These are phyloP conservation scores for Helleia helle DNA, from an alignment of 2,888 invertebrate species.

Conservation along the genomic window DNA sequence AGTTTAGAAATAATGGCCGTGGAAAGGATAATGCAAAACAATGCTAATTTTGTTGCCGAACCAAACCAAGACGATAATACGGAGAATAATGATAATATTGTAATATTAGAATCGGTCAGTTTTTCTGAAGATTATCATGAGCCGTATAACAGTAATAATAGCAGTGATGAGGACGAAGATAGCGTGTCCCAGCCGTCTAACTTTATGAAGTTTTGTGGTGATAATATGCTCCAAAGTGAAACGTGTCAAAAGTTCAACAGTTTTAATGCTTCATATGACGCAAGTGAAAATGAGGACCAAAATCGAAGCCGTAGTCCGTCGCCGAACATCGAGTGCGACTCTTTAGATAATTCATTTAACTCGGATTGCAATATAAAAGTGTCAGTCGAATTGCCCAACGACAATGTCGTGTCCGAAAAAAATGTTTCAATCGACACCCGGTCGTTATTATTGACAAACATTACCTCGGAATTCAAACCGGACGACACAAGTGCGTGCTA, in stretches of 20 bases:
- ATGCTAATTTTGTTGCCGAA: constrained; percentile 33
- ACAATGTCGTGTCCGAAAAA: constrained; percentile 30
- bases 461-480: constrained; percentile 45
- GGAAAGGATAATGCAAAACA: constrained; percentile 40
- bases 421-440: constrained; percentile 32
- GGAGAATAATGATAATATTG: constrained; percentile 38
- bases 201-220: constrained; percentile 51
- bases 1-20: constrained; percentile 51
- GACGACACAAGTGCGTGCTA: constrained; percentile 29
- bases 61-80: constrained; percentile 32
- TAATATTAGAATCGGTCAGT: constrained; percentile 50
- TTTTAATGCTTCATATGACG: constrained; percentile 53
- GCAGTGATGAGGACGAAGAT: constrained; percentile 34
- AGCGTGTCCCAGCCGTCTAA: constrained; percentile 32
- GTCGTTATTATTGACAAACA: constrained; percentile 35
- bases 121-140: constrained; percentile 50
- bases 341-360: constrained; percentile 40
- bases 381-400: constrained; percentile 41
- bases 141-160: constrained; percentile 35
- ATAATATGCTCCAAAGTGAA: constrained; percentile 65
- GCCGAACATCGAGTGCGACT: constrained; percentile 50
- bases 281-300: constrained; percentile 41
- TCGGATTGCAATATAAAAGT: constrained; percentile 53
- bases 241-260: constrained; percentile 59
- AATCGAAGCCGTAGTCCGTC: constrained; percentile 44